Conservation (phyloP, 2,113 vertebrate genomes). For the Nerophis lumbriciformis region DNA sequence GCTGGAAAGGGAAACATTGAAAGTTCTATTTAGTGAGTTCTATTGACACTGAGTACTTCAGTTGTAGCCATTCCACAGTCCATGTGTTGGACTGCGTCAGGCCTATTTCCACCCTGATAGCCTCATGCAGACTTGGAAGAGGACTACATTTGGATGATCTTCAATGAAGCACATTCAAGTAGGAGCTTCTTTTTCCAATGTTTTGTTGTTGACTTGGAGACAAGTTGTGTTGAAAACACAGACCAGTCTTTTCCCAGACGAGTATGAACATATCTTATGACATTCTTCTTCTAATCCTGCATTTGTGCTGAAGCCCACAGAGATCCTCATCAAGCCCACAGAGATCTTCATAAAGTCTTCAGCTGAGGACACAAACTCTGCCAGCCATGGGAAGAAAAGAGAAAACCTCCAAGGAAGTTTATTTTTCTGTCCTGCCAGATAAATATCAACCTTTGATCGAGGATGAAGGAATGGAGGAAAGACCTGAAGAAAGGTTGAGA, state of each 20-base stretch:
- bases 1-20: background rate
- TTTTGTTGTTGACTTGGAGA: conserved; percentile 14
- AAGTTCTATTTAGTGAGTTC: background rate
- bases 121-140: background rate
- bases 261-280: background rate
- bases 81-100: background rate
- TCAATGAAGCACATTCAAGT: background rate
- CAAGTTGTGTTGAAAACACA: conserved; percentile 25
- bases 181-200: background rate
- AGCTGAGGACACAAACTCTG: conserved; percentile 14
- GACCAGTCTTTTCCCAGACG: background rate
- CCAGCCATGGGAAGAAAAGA: conserved; percentile 29
- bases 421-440: conserved; percentile 65
- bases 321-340: conserved; percentile 18
- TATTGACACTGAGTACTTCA: background rate
- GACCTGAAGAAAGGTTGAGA: conserved; percentile 21
- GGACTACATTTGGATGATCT: background rate
- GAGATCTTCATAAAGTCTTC: conserved; percentile 45
- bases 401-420: conserved; percentile 62
- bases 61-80: background rate
- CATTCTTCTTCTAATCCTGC: conserved; percentile 43
- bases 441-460: conserved; percentile 69
- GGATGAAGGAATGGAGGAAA: conserved; percentile 37
- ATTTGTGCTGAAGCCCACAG: conserved; percentile 7
- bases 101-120: background rate